These are phyloP conservation scores for Caenorhabditis sp. DNA, from an alignment of 2,888 invertebrate species.

Conservation along the genomic window DNA sequence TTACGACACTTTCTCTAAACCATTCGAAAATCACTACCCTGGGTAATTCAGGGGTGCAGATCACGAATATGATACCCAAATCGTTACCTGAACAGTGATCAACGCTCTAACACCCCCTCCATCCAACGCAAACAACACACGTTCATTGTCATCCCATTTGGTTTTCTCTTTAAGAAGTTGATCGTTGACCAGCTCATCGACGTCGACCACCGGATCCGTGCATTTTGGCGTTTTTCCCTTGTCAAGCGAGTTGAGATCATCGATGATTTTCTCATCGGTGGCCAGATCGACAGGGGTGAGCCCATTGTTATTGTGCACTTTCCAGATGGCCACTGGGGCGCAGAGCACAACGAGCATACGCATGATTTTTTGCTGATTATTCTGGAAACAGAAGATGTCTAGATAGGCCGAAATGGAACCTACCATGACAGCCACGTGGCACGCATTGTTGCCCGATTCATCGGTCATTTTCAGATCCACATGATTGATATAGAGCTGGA, in stretches of 20 bases:
- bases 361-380: constrained; percentile 31
- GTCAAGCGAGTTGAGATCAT: constrained; percentile 29
- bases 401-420: no score
- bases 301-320: constrained; percentile 39
- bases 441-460: constrained; percentile 46
- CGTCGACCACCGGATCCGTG: constrained; percentile 11
- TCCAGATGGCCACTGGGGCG: constrained; percentile 43
- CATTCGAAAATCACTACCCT: no score
- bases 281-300: constrained; percentile 30
- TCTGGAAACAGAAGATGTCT: no score
- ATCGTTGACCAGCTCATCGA: constrained; percentile 25
- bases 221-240: neutral
- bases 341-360: constrained; percentile 45
- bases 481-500: constrained; percentile 36
- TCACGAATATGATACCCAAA: neutral
- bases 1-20: no score
- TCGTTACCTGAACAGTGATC: constrained; percentile 20
- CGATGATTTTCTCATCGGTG: constrained; percentile 22
- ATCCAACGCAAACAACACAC: constrained; percentile 41
- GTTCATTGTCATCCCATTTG: constrained; percentile 34
- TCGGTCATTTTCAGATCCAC: constrained; percentile 37
- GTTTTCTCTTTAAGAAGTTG: constrained; percentile 19
- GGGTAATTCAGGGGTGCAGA: no score
- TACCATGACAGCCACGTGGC: constrained; percentile 48
- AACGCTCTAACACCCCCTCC: constrained; percentile 50